Evolutionary conservation across 2,888 invertebrate species (phyloP).

Genomic region (Aleiodes testaceus): DNA sequence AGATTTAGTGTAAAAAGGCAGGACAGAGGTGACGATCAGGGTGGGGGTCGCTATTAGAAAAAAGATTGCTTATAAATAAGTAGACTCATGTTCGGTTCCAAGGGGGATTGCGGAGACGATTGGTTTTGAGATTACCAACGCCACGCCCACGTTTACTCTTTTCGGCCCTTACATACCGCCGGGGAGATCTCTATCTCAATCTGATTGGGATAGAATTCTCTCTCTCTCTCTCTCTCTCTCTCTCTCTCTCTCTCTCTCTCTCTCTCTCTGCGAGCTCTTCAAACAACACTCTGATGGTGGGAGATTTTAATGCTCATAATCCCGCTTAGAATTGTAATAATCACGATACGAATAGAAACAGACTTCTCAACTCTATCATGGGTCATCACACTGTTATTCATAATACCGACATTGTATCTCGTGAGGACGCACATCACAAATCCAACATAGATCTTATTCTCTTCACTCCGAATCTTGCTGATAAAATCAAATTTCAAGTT

Average conservation of each 20-base stretch:
- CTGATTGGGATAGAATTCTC: background rate
- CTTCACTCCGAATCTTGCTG: background rate
- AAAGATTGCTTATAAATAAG: background rate
- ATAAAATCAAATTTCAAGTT: background rate
- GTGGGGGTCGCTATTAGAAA: background rate
- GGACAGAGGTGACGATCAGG: background rate
- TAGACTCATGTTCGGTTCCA: background rate
- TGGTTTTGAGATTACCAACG: background rate
- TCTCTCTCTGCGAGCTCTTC: background rate
- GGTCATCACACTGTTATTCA: background rate
- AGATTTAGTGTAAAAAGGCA: background rate
- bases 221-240: too few relatives aligned
- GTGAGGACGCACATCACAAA: background rate
- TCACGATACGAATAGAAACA: background rate
- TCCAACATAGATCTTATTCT: conserved; percentile 3
- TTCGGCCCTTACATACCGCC: background rate
- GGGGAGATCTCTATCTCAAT: background rate
- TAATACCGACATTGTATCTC: background rate
- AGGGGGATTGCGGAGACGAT: background rate
- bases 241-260: too few relatives aligned
- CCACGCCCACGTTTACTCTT: background rate
- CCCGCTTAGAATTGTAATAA: background rate
- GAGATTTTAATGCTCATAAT: conserved; percentile 3
- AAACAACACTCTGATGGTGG: background rate
- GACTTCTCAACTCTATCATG: background rate